Conservation (phyloP, 2,888 invertebrate species). For the Hydroisotoma schaefferi region DNA sequence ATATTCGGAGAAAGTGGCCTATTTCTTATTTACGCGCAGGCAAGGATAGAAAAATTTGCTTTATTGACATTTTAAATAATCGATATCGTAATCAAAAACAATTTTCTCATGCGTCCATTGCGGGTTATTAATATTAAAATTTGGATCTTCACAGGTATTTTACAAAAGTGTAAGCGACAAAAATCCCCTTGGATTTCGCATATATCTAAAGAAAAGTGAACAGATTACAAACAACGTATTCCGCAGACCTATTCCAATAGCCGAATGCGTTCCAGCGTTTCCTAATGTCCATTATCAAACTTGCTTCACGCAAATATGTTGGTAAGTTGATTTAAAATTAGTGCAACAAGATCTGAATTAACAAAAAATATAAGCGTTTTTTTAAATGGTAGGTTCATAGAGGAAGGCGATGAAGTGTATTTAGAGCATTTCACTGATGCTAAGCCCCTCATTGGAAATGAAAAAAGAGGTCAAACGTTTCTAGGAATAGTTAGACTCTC, state of each 20-base stretch:
- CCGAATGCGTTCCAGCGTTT: constrained; percentile 40
- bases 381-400: constrained; percentile 35
- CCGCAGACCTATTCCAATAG: constrained; percentile 34
- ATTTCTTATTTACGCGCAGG: constrained; percentile 43
- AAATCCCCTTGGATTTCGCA: constrained; percentile 36
- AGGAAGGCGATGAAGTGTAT: constrained; percentile 36
- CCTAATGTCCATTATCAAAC: constrained; percentile 37
- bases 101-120: no score
- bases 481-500: constrained; percentile 34
- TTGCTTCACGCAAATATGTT: constrained; percentile 41
- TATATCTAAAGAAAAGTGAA: constrained; percentile 33
- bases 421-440: constrained; percentile 40
- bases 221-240: background rate
- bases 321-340: no score
- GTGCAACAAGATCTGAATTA: no score
- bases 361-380: no score
- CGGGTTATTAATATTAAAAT: background rate
- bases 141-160: constrained; percentile 27
- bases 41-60: constrained; percentile 1
- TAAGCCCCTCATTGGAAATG: constrained; percentile 36
- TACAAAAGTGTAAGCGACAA: constrained; percentile 25
- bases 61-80: no score
- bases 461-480: constrained; percentile 41
- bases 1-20: constrained; percentile 39
- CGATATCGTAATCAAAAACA: no score